Conservation (phyloP, 2,888 invertebrate species). For the Sisyra nigra region DNA sequence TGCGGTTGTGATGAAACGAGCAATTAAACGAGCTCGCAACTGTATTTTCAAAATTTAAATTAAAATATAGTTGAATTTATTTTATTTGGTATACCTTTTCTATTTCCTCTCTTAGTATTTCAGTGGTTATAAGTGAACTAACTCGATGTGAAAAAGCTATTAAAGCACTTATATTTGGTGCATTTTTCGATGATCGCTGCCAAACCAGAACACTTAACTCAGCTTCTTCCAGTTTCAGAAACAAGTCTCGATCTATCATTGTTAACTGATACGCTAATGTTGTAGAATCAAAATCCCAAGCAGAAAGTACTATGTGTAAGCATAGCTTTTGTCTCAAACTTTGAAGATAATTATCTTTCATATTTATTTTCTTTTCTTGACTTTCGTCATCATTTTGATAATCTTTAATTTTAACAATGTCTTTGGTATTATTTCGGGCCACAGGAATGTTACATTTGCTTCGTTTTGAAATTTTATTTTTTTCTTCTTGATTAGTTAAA, state of each 20-base stretch:
- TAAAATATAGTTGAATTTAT: slow-evolving; percentile 5
- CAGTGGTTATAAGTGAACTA: slow-evolving; percentile 30
- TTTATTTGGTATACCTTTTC: slow-evolving; percentile 20
- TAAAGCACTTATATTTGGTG: slow-evolving; percentile 32
- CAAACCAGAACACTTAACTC: slow-evolving; percentile 28
- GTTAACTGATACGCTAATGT: slow-evolving; percentile 34
- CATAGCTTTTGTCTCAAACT: slow-evolving; percentile 24
- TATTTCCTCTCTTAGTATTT: slow-evolving; percentile 27
- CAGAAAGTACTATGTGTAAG: slow-evolving; percentile 26
- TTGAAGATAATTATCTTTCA: slow-evolving; percentile 13
- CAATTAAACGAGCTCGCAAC: slow-evolving; percentile 31
- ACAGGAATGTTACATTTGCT: too few species aligned
- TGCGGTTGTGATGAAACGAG: slow-evolving; percentile 35
- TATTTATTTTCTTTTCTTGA: too few species aligned
- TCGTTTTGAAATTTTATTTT: too few species aligned
- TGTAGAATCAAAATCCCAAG: slow-evolving; percentile 37
- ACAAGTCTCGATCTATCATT: slow-evolving; percentile 34
- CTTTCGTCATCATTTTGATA: too few species aligned
- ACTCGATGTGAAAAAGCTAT: slow-evolving; percentile 35
- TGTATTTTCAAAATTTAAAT: slow-evolving; percentile 16
- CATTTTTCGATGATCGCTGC: slow-evolving; percentile 29
- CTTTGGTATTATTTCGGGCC: too few species aligned
- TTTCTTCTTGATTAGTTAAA: too few species aligned
- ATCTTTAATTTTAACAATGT: too few species aligned
- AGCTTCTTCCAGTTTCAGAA: slow-evolving; percentile 27